Percentiles rank a stretch among this genome's conserved stretches.
These are phyloP conservation scores for Sisyra nigra DNA, from an alignment of 2,888 invertebrate genomes.

Conservation along the genomic window DNA sequence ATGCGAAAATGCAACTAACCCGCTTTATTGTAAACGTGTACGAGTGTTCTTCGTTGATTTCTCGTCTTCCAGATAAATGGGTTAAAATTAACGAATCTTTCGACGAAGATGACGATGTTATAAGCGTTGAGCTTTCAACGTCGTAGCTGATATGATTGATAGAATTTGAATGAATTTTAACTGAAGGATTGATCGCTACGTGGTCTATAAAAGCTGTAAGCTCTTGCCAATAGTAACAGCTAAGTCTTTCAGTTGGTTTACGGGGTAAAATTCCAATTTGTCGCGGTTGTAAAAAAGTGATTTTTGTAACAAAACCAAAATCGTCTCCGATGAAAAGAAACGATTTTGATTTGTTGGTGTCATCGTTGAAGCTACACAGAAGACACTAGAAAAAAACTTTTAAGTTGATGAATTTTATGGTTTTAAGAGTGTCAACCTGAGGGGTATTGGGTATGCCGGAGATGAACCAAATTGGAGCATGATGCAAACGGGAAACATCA, in stretches of 20 bases:
- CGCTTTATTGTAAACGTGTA: not conserved
- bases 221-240: slow-evolving; percentile 43
- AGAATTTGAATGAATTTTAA: not conserved
- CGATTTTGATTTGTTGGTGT: slow-evolving; percentile 17
- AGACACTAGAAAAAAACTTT: slow-evolving; percentile 27
- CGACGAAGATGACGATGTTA: not conserved
- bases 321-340: slow-evolving; percentile 38
- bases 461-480: slow-evolving; percentile 38
- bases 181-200: not conserved
- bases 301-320: slow-evolving; percentile 31
- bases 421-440: slow-evolving; percentile 23
- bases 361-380: slow-evolving; percentile 25
- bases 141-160: not conserved
- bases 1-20: too few species aligned
- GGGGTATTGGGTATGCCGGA: slow-evolving; percentile 38
- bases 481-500: slow-evolving; percentile 39
- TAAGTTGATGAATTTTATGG: slow-evolving; percentile 2
- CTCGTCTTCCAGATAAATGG: not conserved
- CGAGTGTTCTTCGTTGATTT: not conserved
- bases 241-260: slow-evolving; percentile 34
- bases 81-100: not conserved
- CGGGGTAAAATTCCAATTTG: slow-evolving; percentile 32
- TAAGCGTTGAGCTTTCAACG: not conserved
- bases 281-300: slow-evolving; percentile 36
- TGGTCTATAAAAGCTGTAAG: slow-evolving; percentile 11